These are phyloP conservation scores for Strigamia maritima DNA, from an alignment of 2,888 invertebrate species.

Conservation along the genomic window DNA sequence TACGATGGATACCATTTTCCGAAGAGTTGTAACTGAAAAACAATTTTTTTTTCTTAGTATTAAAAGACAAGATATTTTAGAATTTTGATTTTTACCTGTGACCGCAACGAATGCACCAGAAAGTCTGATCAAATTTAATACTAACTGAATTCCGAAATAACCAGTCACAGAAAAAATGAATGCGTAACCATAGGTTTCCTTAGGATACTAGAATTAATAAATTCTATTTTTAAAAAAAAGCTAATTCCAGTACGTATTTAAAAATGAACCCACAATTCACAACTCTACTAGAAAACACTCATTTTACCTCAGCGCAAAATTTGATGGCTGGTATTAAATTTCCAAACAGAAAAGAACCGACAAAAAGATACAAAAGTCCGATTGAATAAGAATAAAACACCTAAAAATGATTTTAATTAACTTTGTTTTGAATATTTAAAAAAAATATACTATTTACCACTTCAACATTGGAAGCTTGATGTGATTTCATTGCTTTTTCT, in stretches of 20 bases:
- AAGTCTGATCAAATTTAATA: slow-evolving; percentile 80
- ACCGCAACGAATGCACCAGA: slow-evolving; percentile 91
- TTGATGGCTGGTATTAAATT: slow-evolving; percentile 69
- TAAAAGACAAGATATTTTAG: not conserved
- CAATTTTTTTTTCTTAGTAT: not conserved
- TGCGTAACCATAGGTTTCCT: slow-evolving; percentile 77
- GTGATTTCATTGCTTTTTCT: slow-evolving; percentile 86
- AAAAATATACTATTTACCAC: slow-evolving; percentile 58
- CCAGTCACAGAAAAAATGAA: slow-evolving; percentile 82
- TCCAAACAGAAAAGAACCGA: slow-evolving; percentile 69
- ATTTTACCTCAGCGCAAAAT: slow-evolving; percentile 71
- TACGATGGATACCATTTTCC: slow-evolving; percentile 87
- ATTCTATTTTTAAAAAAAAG: slow-evolving; percentile 39
- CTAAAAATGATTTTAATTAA: slow-evolving; percentile 44
- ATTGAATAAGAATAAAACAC: slow-evolving; percentile 85
- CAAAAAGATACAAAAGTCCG: slow-evolving; percentile 75
- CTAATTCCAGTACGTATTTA: not conserved
- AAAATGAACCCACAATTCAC: too few species aligned
- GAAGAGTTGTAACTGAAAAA: slow-evolving; percentile 71
- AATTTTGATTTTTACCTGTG: slow-evolving; percentile 57
- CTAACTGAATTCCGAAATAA: slow-evolving; percentile 89
- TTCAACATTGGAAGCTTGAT: slow-evolving; percentile 81
- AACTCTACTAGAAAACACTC: too few species aligned
- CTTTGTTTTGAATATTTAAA: not conserved
- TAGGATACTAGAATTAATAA: slow-evolving; percentile 53